Evolutionary conservation across 2,113 vertebrate species (phyloP).

Genomic region (Cercocebus atys): DNA sequence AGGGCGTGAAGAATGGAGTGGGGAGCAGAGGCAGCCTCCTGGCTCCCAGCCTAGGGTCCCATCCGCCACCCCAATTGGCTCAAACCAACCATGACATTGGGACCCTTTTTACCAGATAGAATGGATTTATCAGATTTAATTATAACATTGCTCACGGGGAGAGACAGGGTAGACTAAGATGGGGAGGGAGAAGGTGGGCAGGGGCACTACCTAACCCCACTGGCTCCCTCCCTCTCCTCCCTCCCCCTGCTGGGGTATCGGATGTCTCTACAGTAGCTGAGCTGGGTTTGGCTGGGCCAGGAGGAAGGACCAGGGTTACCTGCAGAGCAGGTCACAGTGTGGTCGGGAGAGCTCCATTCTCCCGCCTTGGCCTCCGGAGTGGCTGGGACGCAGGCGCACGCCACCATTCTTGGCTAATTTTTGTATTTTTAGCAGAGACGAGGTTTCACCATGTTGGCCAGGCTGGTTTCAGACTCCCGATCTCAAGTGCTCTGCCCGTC

Average conservation of each 20-base stretch:
- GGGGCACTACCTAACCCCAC: fast-evolving
- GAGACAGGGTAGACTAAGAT: fast-evolving
- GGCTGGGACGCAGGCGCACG: too few relatives aligned
- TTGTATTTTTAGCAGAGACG: too few relatives aligned
- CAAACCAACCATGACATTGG: background rate
- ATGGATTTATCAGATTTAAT: background rate
- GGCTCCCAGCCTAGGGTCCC: background rate
- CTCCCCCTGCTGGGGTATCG: background rate
- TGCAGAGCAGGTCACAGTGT: background rate
- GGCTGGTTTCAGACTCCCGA: too few relatives aligned
- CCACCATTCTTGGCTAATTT: too few relatives aligned
- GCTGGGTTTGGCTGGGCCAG: background rate
- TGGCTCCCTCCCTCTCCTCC: background rate
- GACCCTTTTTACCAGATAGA: background rate
- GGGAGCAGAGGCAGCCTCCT: background rate
- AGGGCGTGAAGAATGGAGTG: fast-evolving
- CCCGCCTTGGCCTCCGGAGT: too few relatives aligned
- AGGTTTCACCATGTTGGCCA: too few relatives aligned
- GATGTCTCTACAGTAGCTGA: background rate
- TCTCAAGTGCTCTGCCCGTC: too few relatives aligned
- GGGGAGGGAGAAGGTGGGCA: too few relatives aligned
- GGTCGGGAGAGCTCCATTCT: background rate
- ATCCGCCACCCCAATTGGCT: background rate
- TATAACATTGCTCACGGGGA: background rate
- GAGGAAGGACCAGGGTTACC: background rate